Evolutionary conservation across 2,113 vertebrate species (phyloP).

Genomic region (Upupa epops): DNA sequence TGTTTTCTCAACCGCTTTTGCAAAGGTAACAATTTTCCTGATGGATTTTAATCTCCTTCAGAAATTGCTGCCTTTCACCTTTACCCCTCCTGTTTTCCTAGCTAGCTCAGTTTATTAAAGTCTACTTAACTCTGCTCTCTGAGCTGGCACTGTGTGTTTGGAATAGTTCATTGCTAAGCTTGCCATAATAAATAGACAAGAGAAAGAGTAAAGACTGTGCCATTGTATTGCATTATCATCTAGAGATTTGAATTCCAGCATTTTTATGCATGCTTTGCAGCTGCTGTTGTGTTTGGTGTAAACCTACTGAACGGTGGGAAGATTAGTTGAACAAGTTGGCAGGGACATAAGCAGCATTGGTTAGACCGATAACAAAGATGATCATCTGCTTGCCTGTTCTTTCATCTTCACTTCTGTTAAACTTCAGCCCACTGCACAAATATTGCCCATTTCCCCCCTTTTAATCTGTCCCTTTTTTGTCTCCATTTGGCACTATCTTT

Average conservation of each 20-base stretch:
- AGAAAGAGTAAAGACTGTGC: background rate
- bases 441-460: background rate
- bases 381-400: background rate
- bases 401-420: background rate
- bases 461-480: background rate
- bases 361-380: background rate
- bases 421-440: background rate
- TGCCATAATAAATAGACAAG: constrained; percentile 21
- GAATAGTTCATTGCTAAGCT: background rate
- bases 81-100: background rate
- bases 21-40: background rate
- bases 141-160: background rate
- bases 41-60: background rate
- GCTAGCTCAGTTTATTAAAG: constrained; percentile 28
- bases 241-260: constrained; percentile 25
- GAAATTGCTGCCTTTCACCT: constrained; percentile 5
- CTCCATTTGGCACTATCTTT: background rate
- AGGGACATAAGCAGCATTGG: background rate
- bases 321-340: constrained; percentile 39
- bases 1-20: background rate
- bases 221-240: constrained; percentile 17
- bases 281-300: constrained; percentile 26
- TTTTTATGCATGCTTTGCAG: constrained; percentile 40
- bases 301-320: constrained; percentile 3
- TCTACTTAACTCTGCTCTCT: background rate